phyloP scores from a whole-genome alignment of 2,113 vertebrate genomes.

The Puffinus mauretanicus region DNA sequence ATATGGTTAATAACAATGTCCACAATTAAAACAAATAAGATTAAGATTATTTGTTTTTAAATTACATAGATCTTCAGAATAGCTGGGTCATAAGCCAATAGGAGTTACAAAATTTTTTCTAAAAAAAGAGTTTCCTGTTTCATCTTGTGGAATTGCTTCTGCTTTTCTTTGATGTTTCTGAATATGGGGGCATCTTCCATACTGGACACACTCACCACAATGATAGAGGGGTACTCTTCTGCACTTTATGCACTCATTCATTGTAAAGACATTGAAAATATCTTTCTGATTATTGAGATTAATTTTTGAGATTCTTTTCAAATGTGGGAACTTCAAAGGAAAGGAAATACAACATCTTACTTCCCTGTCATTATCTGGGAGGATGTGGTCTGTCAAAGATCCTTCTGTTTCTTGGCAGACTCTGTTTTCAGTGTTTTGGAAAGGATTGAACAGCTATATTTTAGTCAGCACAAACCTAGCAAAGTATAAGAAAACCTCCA shows the following conservation, averaged over 20 bases:
- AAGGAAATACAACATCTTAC: not conserved
- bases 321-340: not conserved
- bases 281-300: not conserved
- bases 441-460: not conserved
- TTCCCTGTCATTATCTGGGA: not conserved
- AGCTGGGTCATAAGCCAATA: not conserved
- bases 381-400: not conserved
- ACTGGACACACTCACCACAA: not conserved
- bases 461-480: not conserved
- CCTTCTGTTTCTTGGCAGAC: not conserved
- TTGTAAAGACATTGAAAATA: not conserved
- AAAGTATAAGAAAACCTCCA: not conserved
- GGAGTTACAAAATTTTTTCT: not conserved
- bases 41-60: not conserved
- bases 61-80: not conserved
- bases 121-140: not conserved
- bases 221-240: not conserved
- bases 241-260: not conserved
- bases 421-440: not conserved
- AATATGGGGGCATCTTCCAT: not conserved
- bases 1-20: not conserved
- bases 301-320: not conserved
- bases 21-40: not conserved
- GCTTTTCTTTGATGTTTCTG: not conserved
- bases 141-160: not conserved